Percentiles rank a stretch among this genome's conserved stretches.
phyloP scores from a whole-genome alignment of 2,797 vertebrate species.

The Balearica regulorum region DNA sequence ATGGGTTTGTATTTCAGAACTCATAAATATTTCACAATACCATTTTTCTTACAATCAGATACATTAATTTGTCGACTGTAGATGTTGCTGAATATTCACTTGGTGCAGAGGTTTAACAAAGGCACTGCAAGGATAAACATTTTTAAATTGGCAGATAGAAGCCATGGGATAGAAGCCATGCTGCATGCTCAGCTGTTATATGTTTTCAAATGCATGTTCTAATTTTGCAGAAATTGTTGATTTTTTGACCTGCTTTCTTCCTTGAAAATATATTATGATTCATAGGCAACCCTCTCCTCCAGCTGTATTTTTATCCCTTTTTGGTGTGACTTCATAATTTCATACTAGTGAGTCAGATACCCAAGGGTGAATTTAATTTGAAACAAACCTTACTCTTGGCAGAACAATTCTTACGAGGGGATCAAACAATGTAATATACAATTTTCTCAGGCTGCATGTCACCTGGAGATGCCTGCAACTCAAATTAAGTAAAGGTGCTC shows the following conservation, averaged over 20 bases:
- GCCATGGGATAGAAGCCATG: not conserved
- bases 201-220: conserved; percentile 57
- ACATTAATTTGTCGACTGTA: conserved; percentile 66
- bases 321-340: conserved; percentile 55
- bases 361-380: conserved; percentile 68
- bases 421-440: conserved; percentile 32
- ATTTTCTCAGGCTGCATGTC: conserved; percentile 41
- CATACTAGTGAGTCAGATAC: conserved; percentile 26
- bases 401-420: conserved; percentile 38
- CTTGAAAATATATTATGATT: conserved; percentile 56
- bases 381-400: conserved; percentile 60
- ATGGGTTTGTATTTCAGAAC: conserved; percentile 71
- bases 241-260: conserved; percentile 64
- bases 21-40: conserved; percentile 73
- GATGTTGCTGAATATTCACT: conserved; percentile 57
- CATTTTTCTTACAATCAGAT: conserved; percentile 73
- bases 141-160: conserved; percentile 16
- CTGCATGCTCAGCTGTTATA: not conserved
- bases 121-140: conserved; percentile 54
- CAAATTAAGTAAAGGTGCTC: conserved; percentile 47
- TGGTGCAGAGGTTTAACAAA: conserved; percentile 58
- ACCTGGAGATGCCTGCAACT: conserved; percentile 15
- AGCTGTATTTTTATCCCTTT: not conserved
- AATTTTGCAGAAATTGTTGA: conserved; percentile 56
- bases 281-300: not conserved